Base-by-base conservation (phyloP, 1,140 invertebrate species). In the Nixonia krombeini region DNA sequence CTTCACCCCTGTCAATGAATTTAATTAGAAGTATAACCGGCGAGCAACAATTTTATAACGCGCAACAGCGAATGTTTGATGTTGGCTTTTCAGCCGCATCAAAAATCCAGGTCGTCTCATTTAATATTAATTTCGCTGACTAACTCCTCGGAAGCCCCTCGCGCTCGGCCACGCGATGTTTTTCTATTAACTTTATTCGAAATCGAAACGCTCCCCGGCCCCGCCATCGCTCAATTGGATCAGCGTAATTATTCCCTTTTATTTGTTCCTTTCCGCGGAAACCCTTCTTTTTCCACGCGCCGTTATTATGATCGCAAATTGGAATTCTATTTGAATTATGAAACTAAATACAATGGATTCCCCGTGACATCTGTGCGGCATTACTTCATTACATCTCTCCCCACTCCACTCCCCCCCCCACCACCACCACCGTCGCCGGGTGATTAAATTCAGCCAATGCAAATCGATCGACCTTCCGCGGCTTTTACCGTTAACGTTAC, bases 101-200 rank as follows among this genome's bases (percentile, higher is more conserved):
- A 8, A 40, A 31, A 42, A 50, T 23, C n/a, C 15, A 25, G 26
- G 7, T 52, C 26, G 12, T 18, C 13, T 28, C 42, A 33, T 52
- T 61, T 44, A 73, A 76, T 79, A 79, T 79, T 75, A 79, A 79
- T 76, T 47, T 51, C 45, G 37, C 64, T 67, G 51, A 67, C 45
- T 64, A 52, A 31, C 52, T 64, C 53, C 25, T 50, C 58, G 45
- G 57, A 46, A 35, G 29, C 69, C 52, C 31, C 40, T 55, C 51
- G 37, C 49, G 37, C 64, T 49, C 46, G 47, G 66, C 67, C 69
- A 73, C 74, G 76, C 79, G 72, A 74, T 79, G 73, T 78, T 81
- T 79, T 78, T 76, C 81, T 81, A 83, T 83, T 80, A 83, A 82
- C 74, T 84, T 80, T 80, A 78, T 78, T 82, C 70, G 76, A 80